Conservation (phyloP, 2,113 vertebrate species). For the Eonycteris spelaea region DNA sequence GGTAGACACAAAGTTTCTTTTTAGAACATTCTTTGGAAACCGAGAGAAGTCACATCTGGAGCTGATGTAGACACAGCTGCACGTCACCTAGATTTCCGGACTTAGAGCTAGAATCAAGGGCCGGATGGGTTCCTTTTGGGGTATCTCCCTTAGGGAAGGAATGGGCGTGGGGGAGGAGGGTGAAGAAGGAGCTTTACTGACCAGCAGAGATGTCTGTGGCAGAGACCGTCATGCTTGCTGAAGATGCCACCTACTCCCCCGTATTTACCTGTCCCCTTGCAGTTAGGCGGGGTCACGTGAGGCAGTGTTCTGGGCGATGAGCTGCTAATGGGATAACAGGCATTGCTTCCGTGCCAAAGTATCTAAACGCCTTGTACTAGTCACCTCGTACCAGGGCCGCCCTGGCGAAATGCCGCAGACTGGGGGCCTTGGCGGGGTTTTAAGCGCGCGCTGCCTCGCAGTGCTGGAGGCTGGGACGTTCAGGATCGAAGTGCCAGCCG, state of each 20-base stretch:
- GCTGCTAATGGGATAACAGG: not conserved
- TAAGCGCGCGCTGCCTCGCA: not conserved
- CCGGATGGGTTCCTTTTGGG: not conserved
- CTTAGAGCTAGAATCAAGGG: not conserved
- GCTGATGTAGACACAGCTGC: too few species aligned
- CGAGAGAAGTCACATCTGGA: not conserved
- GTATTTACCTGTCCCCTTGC: too few species aligned
- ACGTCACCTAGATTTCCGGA: not conserved
- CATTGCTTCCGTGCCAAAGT: not conserved
- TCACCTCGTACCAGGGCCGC: not conserved
- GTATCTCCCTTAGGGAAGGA: not conserved
- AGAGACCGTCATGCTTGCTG: not conserved
- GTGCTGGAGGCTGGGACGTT: not conserved
- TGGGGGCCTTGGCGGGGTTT: not conserved
- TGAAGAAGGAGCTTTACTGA: not conserved
- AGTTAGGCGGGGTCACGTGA: fast-evolving
- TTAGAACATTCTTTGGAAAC: not conserved
- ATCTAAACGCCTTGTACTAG: not conserved
- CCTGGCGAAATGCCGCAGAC: not conserved
- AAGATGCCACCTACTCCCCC: not conserved
- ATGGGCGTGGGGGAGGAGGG: not conserved
- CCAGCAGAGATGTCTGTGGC: not conserved
- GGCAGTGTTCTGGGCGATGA: not conserved
- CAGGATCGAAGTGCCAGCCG: too few species aligned
- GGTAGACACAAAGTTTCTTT: not conserved